Evolutionary conservation across 2,797 vertebrate species (phyloP), one percentile per base, ranked within the genome.

Genomic region (Epinephelus coioides): DNA sequence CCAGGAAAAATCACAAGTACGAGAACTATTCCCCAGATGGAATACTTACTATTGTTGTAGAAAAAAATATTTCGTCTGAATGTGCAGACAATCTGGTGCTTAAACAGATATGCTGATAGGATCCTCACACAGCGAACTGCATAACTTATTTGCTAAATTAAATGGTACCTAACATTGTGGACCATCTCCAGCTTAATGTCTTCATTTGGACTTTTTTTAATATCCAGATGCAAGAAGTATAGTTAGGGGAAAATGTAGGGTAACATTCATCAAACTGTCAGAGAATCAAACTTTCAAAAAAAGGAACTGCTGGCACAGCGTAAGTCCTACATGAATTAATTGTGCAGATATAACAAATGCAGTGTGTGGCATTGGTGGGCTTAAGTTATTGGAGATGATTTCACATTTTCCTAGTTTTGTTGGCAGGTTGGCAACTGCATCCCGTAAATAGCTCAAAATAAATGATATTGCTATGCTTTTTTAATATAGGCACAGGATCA

Each of bases 231-330:
- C 38, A 57, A 64, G 44, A 59, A 64, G 69, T 55, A 69, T 34
- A 63, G 60, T 23, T 38, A n/a, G 13, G 21, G 10, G 57, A 21
- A 69, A 73, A 67, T 68, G 50, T 76, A 21, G 34, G 47, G 27
- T 25, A 46, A 30, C 56, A 82, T 89, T 86, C 19, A 84, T 86
- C 65, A 89, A 87, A 84, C 61, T 89, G 69, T 86, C 82, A 75
- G 17, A 25, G n/a, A 73, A 62, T 74, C 59, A 79, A 54, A 71
- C 71, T 79, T 51, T 8, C 1, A 14, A 27, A 70, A 65, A 54
- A 78, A 70, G 64, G 17, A 83, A 81, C 30, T 74, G 78, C 75
- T 82, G 75, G 69, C 69, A 69, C 60, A 81, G 81, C 19, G 13
- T 74, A 71, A 60, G 57, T 78, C 60, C 30, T 53, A 15, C 2